Conservation (phyloP, 2,113 vertebrate genomes). For the Amphilophus citrinellus region DNA sequence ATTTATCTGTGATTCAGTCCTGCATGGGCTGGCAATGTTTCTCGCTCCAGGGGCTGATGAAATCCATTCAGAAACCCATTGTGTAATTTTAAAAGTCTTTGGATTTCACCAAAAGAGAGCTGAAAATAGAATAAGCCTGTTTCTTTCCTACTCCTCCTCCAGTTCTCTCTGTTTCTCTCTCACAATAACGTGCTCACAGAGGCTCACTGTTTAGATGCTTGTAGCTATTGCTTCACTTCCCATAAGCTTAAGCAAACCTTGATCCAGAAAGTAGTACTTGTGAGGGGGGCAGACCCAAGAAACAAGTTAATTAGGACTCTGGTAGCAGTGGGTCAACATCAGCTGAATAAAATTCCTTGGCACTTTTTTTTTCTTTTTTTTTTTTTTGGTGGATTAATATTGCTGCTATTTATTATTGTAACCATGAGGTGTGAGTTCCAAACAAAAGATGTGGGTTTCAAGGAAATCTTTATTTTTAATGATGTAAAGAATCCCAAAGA, state of each 20-base stretch:
- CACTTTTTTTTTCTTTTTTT: neutral
- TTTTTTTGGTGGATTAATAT: neutral
- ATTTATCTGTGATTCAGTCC: conserved; percentile 32
- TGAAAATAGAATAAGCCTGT: conserved; percentile 36
- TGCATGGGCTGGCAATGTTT: conserved; percentile 1
- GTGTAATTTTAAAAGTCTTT: conserved; percentile 44
- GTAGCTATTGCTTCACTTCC: conserved; percentile 58
- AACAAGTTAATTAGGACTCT: conserved; percentile 67
- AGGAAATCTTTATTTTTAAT: neutral
- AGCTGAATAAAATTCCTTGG: neutral
- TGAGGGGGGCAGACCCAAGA: conserved; percentile 40
- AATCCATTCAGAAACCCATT: conserved; percentile 37
- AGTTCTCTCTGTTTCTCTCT: neutral
- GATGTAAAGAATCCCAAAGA: neutral
- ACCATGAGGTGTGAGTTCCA: neutral
- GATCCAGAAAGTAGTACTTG: conserved; percentile 53
- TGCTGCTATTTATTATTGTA: conserved; percentile 34
- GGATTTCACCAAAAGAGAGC: conserved; percentile 38
- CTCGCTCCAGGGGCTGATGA: conserved; percentile 22
- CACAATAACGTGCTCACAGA: neutral
- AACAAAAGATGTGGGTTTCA: neutral
- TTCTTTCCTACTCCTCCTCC: neutral
- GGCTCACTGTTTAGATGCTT: conserved; percentile 25
- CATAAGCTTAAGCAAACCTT: conserved; percentile 44
- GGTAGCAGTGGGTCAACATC: conserved; percentile 26